Conservation (phyloP, 2,797 vertebrate species). For the Amblyraja radiata region DNA sequence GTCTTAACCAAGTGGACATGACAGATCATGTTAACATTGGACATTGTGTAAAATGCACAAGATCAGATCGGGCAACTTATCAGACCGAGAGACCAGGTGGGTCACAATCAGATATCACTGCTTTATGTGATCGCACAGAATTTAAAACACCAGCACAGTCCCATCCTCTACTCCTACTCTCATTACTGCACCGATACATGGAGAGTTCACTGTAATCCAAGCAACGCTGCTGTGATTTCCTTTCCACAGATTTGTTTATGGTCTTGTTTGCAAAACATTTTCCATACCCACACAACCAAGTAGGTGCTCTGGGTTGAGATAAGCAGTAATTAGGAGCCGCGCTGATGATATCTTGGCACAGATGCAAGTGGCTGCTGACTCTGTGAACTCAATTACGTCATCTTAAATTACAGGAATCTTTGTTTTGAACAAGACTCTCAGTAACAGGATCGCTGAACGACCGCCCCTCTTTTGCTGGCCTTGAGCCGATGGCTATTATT, state of each 20-base stretch:
- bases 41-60: neutral
- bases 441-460: neutral
- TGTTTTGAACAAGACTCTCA: neutral
- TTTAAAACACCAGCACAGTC: neutral
- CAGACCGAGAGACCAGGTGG: neutral
- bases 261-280: neutral
- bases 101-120: neutral
- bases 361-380: neutral
- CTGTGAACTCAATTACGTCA: neutral
- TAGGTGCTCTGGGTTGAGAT: neutral
- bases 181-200: neutral
- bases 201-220: neutral
- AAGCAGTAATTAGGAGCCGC: constrained; percentile 13
- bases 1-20: neutral
- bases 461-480: too few species aligned
- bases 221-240: neutral
- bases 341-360: neutral
- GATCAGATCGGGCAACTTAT: neutral
- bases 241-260: neutral
- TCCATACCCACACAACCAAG: neutral
- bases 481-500: neutral
- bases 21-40: neutral
- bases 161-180: too few species aligned
- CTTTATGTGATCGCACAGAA: too few species aligned
- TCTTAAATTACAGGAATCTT: neutral